These are phyloP conservation scores for Diaprepes abbreviatus DNA, from an alignment of 2,888 invertebrate species.

Conservation along the genomic window DNA sequence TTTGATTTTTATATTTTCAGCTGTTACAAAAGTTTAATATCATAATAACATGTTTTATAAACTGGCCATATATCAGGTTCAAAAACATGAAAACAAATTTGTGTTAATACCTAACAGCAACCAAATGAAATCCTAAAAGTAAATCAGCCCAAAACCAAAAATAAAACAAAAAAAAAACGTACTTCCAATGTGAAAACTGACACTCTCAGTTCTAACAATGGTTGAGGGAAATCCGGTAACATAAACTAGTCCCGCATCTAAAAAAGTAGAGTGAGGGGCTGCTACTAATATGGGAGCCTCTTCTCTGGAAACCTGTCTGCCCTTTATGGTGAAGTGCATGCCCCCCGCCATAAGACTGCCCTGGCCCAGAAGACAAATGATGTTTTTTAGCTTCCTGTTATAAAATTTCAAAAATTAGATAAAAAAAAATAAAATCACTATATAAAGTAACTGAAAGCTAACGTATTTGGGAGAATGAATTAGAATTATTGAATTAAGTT, in stretches of 20 bases:
- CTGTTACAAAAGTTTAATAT: too few relatives aligned
- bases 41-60: too few relatives aligned
- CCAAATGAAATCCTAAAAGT: too few relatives aligned
- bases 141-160: constrained; percentile 17
- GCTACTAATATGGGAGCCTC: constrained; percentile 90
- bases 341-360: constrained; percentile 83
- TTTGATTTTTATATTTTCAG: too few relatives aligned
- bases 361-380: constrained; percentile 81
- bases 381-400: constrained; percentile 72
- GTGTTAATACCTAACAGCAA: too few relatives aligned
- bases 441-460: too few relatives aligned
- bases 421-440: too few relatives aligned
- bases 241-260: constrained; percentile 89
- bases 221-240: constrained; percentile 86
- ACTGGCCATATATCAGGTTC: too few relatives aligned
- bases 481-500: too few relatives aligned
- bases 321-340: constrained; percentile 83
- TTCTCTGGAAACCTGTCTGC: constrained; percentile 78
- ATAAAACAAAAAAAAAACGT: constrained; percentile 65
- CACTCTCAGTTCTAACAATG: constrained; percentile 85
- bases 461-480: too few relatives aligned
- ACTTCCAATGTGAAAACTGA: constrained; percentile 90
- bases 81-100: too few relatives aligned
- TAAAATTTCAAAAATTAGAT: too few relatives aligned
- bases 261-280: constrained; percentile 91